Evolutionary conservation across 2,797 vertebrate genomes (phyloP), one percentile per base, ranked within the genome.

Genomic region (Semaprochilodus insignis): DNA sequence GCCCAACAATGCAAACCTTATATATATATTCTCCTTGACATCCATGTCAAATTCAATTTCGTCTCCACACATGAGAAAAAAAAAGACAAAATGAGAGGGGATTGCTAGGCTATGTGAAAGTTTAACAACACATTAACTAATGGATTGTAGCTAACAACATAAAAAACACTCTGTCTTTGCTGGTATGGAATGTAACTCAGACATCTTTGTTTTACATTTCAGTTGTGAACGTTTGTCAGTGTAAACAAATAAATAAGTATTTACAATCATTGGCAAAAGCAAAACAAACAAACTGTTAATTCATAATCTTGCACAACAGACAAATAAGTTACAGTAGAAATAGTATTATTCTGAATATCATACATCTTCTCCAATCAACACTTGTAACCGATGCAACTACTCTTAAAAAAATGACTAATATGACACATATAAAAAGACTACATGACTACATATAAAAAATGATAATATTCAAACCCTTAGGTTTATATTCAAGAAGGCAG

Each of bases 211-310:
- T 82, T 81, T 86, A 87, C 84, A 85, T 71, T 88, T 93, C 88
- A 88, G 89, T 90, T 91, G 90, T 91, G 91, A 91, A 94, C 89
- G 85, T 91, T 69, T 87, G 91, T 93, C 94, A 91, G 40, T 86
- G 92, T 91, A 91, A 95, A 96, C 94, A 95, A 97, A 98, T 98
- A 98, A 98, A 98, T 99, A 96, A 95, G 88, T 97, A 98, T 97
- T 96, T 97, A 99, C 97, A 98, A 90, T 94, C 92, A 93, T 92
- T 93, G 92, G 91, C 86, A 95, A 88, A 86, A 87, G 89, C 83
- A 89, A 90, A 88, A 78, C 82, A 85, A 85, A 84, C 86, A 48
- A 78, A 84, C 83, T 48, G 84, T 88, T 83, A 87, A 87, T 81
- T 86, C 83, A 77, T 88, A 91, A 87, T 89, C 85, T 87, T 83